Evolutionary conservation across 2,888 invertebrate species (phyloP).

Genomic region (Panopea generosa): DNA sequence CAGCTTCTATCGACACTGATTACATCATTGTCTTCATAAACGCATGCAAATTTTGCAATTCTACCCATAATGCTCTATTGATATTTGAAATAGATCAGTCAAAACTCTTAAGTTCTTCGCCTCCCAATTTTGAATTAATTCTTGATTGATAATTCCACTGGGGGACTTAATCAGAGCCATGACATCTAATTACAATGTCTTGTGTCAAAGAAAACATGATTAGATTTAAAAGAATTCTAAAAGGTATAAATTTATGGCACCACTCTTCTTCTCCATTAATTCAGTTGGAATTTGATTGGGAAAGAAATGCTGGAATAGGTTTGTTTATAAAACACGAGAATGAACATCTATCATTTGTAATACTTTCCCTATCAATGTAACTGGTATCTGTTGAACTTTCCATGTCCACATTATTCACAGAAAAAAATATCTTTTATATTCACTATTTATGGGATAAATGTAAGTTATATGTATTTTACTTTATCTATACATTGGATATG

Average conservation of each 20-base stretch:
- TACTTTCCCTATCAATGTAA: no score
- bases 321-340: no score
- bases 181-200: conserved; percentile 60
- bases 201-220: conserved; percentile 21
- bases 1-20: conserved; percentile 60
- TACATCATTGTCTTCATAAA: conserved; percentile 61
- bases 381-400: no score
- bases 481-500: no score
- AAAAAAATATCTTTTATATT: no score
- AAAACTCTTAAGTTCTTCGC: conserved; percentile 54
- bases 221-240: conserved; percentile 15
- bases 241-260: neutral
- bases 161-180: conserved; percentile 53
- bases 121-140: conserved; percentile 54
- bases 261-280: no score
- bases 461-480: no score
- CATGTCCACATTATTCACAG: no score
- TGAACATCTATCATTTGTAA: no score
- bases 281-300: no score
- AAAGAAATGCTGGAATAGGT: no score
- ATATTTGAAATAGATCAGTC: conserved; percentile 49
- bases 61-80: conserved; percentile 35
- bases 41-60: conserved; percentile 56
- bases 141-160: conserved; percentile 60
- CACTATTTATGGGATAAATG: no score